A percentile compares a stretch with the other conserved stretches of the same genome.
Conservation (phyloP, 2,888 invertebrate species). For the Punctoribates punctum region DNA sequence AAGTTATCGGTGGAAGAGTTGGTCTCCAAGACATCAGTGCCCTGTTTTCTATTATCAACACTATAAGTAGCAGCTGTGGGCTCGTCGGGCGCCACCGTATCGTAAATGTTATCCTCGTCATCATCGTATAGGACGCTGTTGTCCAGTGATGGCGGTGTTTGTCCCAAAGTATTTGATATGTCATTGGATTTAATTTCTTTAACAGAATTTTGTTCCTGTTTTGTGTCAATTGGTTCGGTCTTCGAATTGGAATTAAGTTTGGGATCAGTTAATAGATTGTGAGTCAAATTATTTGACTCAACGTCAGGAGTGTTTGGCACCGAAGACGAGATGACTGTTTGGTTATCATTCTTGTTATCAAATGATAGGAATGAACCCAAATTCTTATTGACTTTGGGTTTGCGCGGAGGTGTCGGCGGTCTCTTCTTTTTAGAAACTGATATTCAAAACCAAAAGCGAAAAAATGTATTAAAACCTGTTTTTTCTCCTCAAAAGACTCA, state of each 20-base stretch:
- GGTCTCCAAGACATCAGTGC: not conserved
- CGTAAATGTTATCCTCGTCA: conserved; percentile 54
- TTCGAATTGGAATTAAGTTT: not conserved
- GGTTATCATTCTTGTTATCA: conserved; percentile 27
- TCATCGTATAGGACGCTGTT: conserved; percentile 37
- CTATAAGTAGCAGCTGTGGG: conserved; percentile 52
- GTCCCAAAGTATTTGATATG: too few relatives aligned
- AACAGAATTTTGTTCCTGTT: not conserved
- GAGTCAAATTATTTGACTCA: not conserved
- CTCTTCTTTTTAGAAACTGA: conserved; percentile 39
- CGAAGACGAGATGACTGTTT: not conserved
- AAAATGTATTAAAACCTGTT: too few relatives aligned
- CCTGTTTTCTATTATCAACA: not conserved
- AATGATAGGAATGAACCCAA: not conserved
- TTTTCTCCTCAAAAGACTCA: too few relatives aligned
- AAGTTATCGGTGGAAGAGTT: conserved; percentile 1
- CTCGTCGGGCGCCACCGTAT: conserved; percentile 58
- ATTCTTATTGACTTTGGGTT: conserved; percentile 43
- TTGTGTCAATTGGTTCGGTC: not conserved
- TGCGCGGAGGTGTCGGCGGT: conserved; percentile 45
- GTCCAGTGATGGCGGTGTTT: not conserved
- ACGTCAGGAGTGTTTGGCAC: conserved; percentile 2
- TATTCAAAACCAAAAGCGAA: too few relatives aligned
- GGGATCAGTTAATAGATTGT: not conserved
- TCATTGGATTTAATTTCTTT: too few relatives aligned